phyloP scores from a whole-genome alignment of 2,113 vertebrate species.

The Baryphthengus martii region DNA sequence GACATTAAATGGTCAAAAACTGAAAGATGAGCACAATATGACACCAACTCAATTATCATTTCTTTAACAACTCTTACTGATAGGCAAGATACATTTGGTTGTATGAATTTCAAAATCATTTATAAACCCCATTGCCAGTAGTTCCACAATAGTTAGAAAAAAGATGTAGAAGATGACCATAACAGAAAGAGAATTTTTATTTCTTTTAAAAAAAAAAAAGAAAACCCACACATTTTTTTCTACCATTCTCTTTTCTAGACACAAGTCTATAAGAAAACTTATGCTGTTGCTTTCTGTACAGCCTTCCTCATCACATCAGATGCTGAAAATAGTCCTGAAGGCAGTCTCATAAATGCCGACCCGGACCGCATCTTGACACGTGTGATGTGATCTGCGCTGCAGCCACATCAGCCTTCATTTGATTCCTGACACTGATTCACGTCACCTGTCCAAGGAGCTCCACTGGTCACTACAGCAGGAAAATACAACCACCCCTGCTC shows the following conservation, averaged over 20 bases:
- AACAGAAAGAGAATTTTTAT: background rate
- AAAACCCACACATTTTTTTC: too few relatives aligned
- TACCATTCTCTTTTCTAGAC: background rate
- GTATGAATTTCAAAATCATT: background rate
- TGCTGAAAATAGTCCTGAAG: background rate
- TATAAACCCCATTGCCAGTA: background rate
- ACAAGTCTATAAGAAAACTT: background rate
- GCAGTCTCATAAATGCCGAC: background rate
- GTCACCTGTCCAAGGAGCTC: background rate
- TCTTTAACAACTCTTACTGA: background rate
- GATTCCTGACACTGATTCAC: background rate
- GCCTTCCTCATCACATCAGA: background rate
- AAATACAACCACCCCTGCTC: background rate
- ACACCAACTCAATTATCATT: background rate
- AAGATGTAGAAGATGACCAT: background rate
- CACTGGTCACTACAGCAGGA: background rate
- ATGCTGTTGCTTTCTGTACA: background rate
- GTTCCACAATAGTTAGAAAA: background rate
- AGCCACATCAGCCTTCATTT: background rate
- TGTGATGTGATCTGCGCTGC: background rate
- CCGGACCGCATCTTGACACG: fast-evolving
- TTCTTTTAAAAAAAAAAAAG: background rate
- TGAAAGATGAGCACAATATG: background rate
- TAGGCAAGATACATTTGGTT: background rate
- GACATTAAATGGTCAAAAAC: background rate